Conservation (phyloP, 2,888 invertebrate genomes). For the Epirrita christyi region DNA sequence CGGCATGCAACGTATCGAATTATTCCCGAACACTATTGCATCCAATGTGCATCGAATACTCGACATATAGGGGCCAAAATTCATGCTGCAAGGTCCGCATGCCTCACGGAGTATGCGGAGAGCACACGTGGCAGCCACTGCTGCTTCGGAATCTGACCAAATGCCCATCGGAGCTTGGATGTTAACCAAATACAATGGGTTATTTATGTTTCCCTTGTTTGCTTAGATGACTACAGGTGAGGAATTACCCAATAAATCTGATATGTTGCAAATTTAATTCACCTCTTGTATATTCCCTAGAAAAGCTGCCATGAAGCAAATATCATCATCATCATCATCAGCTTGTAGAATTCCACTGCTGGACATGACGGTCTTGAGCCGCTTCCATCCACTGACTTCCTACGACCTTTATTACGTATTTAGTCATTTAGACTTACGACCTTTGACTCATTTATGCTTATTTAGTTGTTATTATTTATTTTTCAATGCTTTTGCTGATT, state of each 20-base stretch:
- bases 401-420: too few species aligned
- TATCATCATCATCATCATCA: too few species aligned
- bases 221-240: slow-evolving; percentile 36
- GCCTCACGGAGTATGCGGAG: slow-evolving; percentile 76
- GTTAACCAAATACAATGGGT: slow-evolving; percentile 78
- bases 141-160: slow-evolving; percentile 81
- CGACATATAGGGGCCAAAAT: slow-evolving; percentile 77
- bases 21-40: slow-evolving; percentile 67
- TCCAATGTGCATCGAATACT: slow-evolving; percentile 76
- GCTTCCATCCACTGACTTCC: too few species aligned
- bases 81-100: slow-evolving; percentile 75
- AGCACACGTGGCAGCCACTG: slow-evolving; percentile 80
- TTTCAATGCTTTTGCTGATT: too few species aligned
- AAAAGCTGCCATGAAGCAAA: not conserved
- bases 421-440: too few species aligned
- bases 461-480: too few species aligned
- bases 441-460: too few species aligned
- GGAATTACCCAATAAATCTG: slow-evolving; percentile 22
- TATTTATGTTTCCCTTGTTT: slow-evolving; percentile 71
- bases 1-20: slow-evolving; percentile 58
- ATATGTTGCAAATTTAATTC: slow-evolving; percentile 2
- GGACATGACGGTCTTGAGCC: too few species aligned
- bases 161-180: slow-evolving; percentile 80
- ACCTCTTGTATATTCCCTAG: not conserved
- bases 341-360: too few species aligned